Conservation (phyloP, 2,888 invertebrate genomes). For the Priocnemis perturbator region DNA sequence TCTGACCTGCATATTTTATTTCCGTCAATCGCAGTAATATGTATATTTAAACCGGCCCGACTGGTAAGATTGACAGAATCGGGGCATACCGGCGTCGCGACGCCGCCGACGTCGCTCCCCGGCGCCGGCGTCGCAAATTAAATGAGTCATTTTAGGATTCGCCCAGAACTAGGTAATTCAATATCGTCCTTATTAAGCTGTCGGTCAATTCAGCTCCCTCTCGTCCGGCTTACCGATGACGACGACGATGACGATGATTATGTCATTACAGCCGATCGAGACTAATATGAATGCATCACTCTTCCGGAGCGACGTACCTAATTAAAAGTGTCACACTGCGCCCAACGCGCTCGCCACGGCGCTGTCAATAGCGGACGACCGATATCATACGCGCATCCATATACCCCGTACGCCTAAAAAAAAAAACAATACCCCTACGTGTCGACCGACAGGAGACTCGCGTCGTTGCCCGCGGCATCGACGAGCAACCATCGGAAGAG, state of each 20-base stretch:
- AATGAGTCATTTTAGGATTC: conserved; percentile 69
- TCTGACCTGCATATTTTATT: conserved; percentile 65
- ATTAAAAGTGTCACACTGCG: conserved; percentile 29
- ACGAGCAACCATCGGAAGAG: no score
- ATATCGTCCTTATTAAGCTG: conserved; percentile 62
- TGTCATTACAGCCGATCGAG: conserved; percentile 34
- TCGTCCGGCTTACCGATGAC: conserved; percentile 13
- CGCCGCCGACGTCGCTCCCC: conserved; percentile 37
- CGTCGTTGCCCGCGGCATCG: no score
- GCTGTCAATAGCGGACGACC: no score
- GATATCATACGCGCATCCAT: no score
- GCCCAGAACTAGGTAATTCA: conserved; percentile 65
- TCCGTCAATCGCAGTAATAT: conserved; percentile 62
- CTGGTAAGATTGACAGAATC: conserved; percentile 70
- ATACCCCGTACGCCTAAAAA: no score
- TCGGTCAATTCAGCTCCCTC: conserved; percentile 43
- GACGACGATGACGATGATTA: conserved; percentile 50
- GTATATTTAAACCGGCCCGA: conserved; percentile 64
- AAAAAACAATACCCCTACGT: no score
- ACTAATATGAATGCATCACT: conserved; percentile 29
- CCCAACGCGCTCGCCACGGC: background rate
- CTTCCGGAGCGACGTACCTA: conserved; percentile 20
- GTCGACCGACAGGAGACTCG: no score
- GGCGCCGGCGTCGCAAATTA: conserved; percentile 62
- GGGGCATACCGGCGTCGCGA: conserved; percentile 69